Percentiles rank a stretch among this genome's conserved stretches.
Conservation (phyloP, 2,113 vertebrate species). For the Perca fluviatilis region DNA sequence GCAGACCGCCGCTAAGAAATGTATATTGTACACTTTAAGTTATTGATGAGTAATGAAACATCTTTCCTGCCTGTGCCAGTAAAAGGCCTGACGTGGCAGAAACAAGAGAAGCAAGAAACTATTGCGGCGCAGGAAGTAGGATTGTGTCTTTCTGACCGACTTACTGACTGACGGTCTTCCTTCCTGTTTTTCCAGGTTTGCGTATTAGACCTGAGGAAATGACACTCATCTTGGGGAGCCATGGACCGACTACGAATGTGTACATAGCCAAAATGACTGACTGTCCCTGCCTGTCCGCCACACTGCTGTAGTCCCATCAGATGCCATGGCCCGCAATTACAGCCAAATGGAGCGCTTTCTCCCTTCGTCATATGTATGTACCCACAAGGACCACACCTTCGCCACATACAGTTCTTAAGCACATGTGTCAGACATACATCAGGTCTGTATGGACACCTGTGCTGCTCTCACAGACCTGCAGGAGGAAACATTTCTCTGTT, state of each 20-base stretch:
- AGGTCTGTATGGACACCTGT: slow-evolving; percentile 42
- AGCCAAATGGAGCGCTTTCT: slow-evolving; percentile 82
- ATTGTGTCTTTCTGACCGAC: neutral
- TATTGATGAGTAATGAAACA: neutral
- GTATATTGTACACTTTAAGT: too few species aligned
- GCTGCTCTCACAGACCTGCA: slow-evolving; percentile 39
- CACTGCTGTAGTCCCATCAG: slow-evolving; percentile 95
- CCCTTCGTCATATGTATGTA: slow-evolving; percentile 44
- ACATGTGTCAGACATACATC: slow-evolving; percentile 69
- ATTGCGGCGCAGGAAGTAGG: too few species aligned
- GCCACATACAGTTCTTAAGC: slow-evolving; percentile 30
- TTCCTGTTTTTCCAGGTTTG: slow-evolving; percentile 89
- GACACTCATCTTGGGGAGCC: slow-evolving; percentile 93
- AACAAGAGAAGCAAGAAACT: too few species aligned
- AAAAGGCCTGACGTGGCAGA: neutral
- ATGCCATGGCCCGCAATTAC: slow-evolving; percentile 90
- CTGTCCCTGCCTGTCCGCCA: slow-evolving; percentile 93
- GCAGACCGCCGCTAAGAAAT: neutral
- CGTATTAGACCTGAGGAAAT: slow-evolving; percentile 99
- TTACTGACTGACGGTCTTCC: neutral
- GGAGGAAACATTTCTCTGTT: slow-evolving; percentile 19
- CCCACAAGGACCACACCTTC: slow-evolving; percentile 50
- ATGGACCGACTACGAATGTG: slow-evolving; percentile 99
- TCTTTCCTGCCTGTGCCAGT: neutral
- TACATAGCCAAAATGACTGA: slow-evolving; percentile 99